Percentiles rank a stretch among this genome's conserved stretches.
phyloP scores from a whole-genome alignment of 53 echinoderm and acorn worm genomes.

The Henricia sp. region DNA sequence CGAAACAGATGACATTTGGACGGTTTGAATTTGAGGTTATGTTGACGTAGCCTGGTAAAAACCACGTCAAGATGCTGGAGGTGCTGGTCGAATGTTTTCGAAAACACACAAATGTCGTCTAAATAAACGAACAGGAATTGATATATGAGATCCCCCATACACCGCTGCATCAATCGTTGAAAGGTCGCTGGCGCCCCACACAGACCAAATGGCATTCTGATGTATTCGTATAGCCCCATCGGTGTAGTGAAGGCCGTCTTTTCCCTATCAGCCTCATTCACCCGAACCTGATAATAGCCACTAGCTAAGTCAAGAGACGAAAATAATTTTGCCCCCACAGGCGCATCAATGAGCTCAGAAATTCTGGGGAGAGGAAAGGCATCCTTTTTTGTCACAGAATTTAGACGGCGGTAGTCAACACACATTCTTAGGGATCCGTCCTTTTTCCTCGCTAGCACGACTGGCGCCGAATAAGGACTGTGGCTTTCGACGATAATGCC shows the following conservation, averaged over 20 bases:
- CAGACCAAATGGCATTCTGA: conserved; percentile 19
- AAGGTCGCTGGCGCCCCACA: conserved; percentile 40
- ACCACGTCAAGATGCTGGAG: conserved; percentile 6
- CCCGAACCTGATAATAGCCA: conserved; percentile 38
- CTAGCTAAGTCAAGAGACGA: conserved; percentile 13
- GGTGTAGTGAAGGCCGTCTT: conserved; percentile 36
- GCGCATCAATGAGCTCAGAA: conserved; percentile 28
- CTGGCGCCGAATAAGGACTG: conserved; percentile 72
- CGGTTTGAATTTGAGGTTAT: conserved; percentile 37
- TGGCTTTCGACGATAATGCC: conserved; percentile 32
- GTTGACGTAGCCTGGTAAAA: not conserved
- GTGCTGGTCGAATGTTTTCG: conserved; percentile 42
- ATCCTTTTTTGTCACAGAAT: conserved; percentile 70
- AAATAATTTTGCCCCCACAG: conserved; percentile 23
- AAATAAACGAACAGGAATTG: conserved; percentile 10
- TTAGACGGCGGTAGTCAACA: conserved; percentile 68
- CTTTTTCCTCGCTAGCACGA: conserved; percentile 62
- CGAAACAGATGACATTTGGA: conserved; percentile 50
- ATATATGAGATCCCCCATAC: not conserved
- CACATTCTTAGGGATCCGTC: conserved; percentile 69
- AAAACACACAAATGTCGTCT: conserved; percentile 35
- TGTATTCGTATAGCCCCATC: conserved; percentile 20
- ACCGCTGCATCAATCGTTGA: conserved; percentile 25
- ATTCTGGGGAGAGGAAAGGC: conserved; percentile 78
- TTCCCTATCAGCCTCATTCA: not conserved